Conservation (phyloP, 2,113 vertebrate species). For the Athene noctua region DNA sequence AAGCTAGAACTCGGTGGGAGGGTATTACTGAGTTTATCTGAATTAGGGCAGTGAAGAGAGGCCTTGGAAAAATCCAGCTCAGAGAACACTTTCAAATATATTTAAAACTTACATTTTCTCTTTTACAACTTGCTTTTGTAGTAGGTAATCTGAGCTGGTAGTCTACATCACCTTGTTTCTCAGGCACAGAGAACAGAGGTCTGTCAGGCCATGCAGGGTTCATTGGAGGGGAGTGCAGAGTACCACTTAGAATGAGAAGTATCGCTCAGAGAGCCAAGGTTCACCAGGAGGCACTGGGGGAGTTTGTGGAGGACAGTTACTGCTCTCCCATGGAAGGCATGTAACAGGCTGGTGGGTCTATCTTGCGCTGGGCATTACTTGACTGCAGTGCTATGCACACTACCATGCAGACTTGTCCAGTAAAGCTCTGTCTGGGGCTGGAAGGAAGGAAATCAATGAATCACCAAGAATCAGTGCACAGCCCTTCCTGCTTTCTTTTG, state of each 20-base stretch:
- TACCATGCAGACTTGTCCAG: neutral
- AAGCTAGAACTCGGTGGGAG: neutral
- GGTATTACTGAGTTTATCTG: neutral
- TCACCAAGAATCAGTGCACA: constrained; percentile 2
- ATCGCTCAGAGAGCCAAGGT: neutral
- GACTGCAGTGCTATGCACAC: rapidly evolving
- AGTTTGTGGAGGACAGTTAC: neutral
- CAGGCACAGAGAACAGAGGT: neutral
- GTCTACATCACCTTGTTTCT: neutral
- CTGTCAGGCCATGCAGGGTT: neutral
- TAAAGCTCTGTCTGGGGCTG: neutral
- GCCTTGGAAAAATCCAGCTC: neutral
- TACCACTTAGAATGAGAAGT: neutral
- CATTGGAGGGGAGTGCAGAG: neutral
- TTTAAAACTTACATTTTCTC: neutral
- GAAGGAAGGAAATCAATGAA: constrained; percentile 55
- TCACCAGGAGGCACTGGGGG: neutral
- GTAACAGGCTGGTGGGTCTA: neutral
- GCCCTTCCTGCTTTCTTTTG: constrained; percentile 50
- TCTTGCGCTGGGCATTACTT: neutral
- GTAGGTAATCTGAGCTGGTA: neutral
- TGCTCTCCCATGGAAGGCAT: neutral
- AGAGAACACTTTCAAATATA: neutral
- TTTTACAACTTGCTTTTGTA: neutral
- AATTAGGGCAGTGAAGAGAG: neutral